Percentiles rank a stretch among this genome's conserved stretches.
Conservation (phyloP, 53 echinoderm and acorn worm genomes). For the Holothuria scabra region DNA sequence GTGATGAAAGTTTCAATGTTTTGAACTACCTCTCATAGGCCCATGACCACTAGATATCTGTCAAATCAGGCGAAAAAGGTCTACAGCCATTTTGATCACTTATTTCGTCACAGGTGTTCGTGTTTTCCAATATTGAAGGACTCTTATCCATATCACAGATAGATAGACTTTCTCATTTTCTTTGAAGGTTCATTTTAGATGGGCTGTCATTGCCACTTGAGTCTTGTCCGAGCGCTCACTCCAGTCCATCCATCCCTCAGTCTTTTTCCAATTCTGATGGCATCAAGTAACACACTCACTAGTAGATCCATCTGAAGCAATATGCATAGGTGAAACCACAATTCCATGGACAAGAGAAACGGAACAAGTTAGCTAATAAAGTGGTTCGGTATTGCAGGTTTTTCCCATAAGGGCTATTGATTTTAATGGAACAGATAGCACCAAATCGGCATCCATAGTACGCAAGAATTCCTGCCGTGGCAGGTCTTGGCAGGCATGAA, state of each 20-base stretch:
- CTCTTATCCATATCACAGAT: too few species aligned
- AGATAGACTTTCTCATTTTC: too few species aligned
- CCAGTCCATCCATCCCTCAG: too few species aligned
- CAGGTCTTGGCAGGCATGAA: too few species aligned
- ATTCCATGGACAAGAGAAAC: conserved; percentile 1
- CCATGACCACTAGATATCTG: too few species aligned
- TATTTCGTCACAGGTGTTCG: too few species aligned
- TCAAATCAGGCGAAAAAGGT: too few species aligned
- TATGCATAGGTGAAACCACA: conserved; percentile 34
- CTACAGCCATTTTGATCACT: too few species aligned
- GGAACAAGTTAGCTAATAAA: conserved; percentile 32
- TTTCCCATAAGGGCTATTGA: conserved; percentile 46
- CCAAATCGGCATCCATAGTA: not conserved
- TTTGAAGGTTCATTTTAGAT: not conserved
- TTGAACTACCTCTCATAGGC: too few species aligned
- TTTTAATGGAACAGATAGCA: conserved; percentile 22
- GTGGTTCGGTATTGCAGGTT: conserved; percentile 3
- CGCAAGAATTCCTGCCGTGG: too few species aligned
- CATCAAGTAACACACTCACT: conserved; percentile 22
- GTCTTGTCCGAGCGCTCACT: conserved; percentile 1
- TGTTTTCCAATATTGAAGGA: too few species aligned
- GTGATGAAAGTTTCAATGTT: too few species aligned
- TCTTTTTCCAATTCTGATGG: conserved; percentile 1
- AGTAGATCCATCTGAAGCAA: not conserved
- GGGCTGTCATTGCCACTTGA: conserved; percentile 22